Conservation (phyloP, 2,113 vertebrate species). For the Garra rufa region DNA sequence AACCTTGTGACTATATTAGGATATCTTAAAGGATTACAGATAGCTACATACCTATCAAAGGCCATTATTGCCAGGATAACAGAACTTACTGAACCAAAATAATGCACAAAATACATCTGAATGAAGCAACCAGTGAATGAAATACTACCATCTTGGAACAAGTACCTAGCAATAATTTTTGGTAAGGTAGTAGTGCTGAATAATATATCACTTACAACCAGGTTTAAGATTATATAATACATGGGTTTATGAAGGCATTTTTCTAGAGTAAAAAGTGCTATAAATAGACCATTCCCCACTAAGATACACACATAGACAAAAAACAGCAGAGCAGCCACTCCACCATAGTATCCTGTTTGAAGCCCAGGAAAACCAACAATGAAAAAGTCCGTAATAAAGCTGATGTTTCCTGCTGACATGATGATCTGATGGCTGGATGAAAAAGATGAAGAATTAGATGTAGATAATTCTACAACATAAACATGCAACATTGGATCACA, state of each 20-base stretch:
- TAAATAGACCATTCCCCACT: conserved; percentile 50
- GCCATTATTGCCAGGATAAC: conserved; percentile 66
- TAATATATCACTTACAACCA: conserved; percentile 57
- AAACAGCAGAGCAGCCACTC: conserved; percentile 53
- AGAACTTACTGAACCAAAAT: conserved; percentile 63
- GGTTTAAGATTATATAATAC: conserved; percentile 61
- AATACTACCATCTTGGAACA: conserved; percentile 55
- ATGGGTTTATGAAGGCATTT: conserved; percentile 59
- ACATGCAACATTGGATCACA: background rate
- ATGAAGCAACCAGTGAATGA: conserved; percentile 58
- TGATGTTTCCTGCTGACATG: conserved; percentile 64
- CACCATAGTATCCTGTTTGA: conserved; percentile 41
- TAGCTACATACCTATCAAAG: conserved; percentile 69
- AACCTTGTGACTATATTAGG: conserved; percentile 56
- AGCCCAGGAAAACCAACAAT: conserved; percentile 63
- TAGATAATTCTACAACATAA: no score
- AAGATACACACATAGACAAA: conserved; percentile 57
- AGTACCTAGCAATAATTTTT: conserved; percentile 61
- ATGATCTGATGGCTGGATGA: conserved; percentile 5
- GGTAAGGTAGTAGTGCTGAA: conserved; percentile 63
- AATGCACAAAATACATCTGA: conserved; percentile 64
- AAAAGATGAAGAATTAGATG: background rate
- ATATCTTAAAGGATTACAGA: conserved; percentile 69
- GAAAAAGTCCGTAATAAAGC: conserved; percentile 59
- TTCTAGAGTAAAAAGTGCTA: conserved; percentile 46